phyloP scores from a whole-genome alignment of 2,888 invertebrate genomes.

The Drosophila diplacantha region DNA sequence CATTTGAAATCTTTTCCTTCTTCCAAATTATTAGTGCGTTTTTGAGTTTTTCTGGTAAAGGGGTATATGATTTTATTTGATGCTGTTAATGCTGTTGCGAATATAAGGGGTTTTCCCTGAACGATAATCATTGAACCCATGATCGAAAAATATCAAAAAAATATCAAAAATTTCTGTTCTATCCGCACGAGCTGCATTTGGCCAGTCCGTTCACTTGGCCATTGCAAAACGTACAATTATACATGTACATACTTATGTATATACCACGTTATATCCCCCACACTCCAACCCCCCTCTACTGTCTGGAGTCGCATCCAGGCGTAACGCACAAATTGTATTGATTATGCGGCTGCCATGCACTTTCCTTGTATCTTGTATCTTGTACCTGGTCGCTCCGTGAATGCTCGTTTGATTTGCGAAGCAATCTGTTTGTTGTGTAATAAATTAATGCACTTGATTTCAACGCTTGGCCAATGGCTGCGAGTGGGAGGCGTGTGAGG shows the following conservation, averaged over 20 bases:
- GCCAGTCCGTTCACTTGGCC: conserved; percentile 10
- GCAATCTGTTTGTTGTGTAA: conserved; percentile 63
- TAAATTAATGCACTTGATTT: conserved; percentile 67
- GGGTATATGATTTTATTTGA: too few species aligned
- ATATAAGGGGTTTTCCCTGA: neutral
- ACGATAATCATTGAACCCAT: conserved; percentile 1
- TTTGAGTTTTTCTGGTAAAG: too few species aligned
- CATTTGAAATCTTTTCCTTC: too few species aligned
- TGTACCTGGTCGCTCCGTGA: conserved; percentile 42
- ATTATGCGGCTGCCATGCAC: conserved; percentile 48
- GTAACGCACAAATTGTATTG: conserved; percentile 61
- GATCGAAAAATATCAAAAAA: neutral
- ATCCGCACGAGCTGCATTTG: conserved; percentile 51
- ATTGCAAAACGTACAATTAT: conserved; percentile 12
- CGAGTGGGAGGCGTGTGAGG: conserved; percentile 2
- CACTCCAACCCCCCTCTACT: neutral
- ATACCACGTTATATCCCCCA: neutral
- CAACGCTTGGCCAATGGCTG: conserved; percentile 49
- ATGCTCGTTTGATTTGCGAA: conserved; percentile 61
- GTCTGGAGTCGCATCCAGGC: conserved; percentile 37
- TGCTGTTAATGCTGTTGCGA: neutral
- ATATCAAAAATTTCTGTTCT: neutral
- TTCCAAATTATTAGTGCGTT: too few species aligned
- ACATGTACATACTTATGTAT: neutral
- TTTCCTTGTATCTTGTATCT: conserved; percentile 39